A percentile compares a stretch with the other conserved stretches of the same genome.
Conservation (phyloP, 1,140 invertebrate genomes). For the Macrotrachela quadricornifera region DNA sequence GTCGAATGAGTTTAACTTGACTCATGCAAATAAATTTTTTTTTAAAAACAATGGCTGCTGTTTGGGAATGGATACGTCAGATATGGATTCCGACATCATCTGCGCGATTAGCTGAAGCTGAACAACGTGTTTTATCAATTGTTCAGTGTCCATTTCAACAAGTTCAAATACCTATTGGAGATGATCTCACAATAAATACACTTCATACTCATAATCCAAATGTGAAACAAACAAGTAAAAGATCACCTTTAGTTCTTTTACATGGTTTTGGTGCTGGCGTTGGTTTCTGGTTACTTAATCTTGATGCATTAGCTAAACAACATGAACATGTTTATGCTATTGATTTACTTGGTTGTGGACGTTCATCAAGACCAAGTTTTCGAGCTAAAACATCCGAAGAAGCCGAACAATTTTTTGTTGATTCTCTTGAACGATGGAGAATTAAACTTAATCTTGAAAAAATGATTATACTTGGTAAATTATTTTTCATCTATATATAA, state of each 20-base stretch:
- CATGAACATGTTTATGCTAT: conserved; percentile 67
- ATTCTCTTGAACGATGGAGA: conserved; percentile 79
- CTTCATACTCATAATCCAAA: no score
- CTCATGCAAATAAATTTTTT: no score
- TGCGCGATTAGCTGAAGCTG: no score
- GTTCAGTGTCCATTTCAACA: no score
- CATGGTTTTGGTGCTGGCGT: conserved; percentile 79
- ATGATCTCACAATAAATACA: no score
- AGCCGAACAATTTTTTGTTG: conserved; percentile 66
- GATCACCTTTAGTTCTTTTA: conserved; percentile 53
- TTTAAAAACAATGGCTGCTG: no score
- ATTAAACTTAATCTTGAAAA: conserved; percentile 62
- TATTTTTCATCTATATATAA: conserved; percentile 51
- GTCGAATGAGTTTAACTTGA: no score
- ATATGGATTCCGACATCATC: no score
- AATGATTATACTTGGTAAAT: conserved; percentile 82
- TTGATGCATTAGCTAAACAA: conserved; percentile 38
- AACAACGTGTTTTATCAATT: no score
- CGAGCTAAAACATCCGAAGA: conserved; percentile 46
- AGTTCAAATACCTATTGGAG: no score
- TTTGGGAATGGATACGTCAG: no score
- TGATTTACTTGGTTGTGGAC: conserved; percentile 75
- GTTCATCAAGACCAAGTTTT: conserved; percentile 66
- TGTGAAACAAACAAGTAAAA: no score
- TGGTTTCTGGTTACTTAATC: conserved; percentile 70